Evolutionary conservation across 2,113 vertebrate species (phyloP), one percentile per base, ranked within the genome.

Genomic region (Hippocampus comes): DNA sequence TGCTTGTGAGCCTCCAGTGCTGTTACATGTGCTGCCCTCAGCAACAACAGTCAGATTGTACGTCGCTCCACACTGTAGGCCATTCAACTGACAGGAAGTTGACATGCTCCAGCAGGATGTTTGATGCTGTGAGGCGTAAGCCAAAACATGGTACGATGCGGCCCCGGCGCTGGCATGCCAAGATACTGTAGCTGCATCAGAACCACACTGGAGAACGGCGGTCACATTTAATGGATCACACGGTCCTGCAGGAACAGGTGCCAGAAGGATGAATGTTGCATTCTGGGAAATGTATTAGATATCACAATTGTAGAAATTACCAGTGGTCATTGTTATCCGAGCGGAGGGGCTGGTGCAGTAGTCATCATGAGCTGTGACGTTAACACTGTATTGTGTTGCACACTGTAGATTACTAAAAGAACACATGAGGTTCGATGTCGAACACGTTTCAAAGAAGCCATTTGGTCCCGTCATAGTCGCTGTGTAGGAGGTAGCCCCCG

Each of bases 11-110:
- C 38, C 34, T 49, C 87, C 83, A 1, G 79, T 86, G 84, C 90
- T 91, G 75, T 87, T 87, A 65, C 91, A 93, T 3, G 42, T 73
- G 49, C 23, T 63, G 4, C 84, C 86, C 30, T 87, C 82, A n/a
- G 89, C 87, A 8, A 85, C 63, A 20, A 93, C 89, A 2, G 86
- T 89, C 27, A 93, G 67, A 68, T 78, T 88, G 71, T 92, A 92
- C 41, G 43, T 71, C 27, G 74, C 81, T 14, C 92, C 92, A 48
- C 93, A 93, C 18, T 72, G 69, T 66, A 93, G 78, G n/a, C 68
- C 71, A 2, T 60, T 66, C 61, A 92, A 79, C 63, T 86, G 75
- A 85, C 92, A 93, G 66, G 84, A 87, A 59, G 86, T 88, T 1
- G 63, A 71, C 6, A 0, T 78, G 55, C 71, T 89, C 23, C 79